Percentiles rank a stretch among this genome's conserved stretches.
phyloP scores from a whole-genome alignment of 2,113 vertebrate genomes.

The Chloroceryle aenea region DNA sequence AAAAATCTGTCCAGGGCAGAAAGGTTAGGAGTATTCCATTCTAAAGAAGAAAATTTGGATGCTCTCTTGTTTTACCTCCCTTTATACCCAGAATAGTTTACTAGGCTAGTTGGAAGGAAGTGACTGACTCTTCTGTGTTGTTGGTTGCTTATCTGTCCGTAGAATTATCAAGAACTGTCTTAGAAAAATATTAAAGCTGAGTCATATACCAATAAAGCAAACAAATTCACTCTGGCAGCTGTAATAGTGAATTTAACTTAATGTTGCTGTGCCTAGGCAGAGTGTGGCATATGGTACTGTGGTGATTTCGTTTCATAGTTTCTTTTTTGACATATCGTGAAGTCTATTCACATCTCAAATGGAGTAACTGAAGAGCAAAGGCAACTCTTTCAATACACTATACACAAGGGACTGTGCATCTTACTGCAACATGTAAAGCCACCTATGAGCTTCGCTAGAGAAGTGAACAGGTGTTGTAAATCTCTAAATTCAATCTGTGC shows the following conservation, averaged over 20 bases:
- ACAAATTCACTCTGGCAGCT: conserved; percentile 40
- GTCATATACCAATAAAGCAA: conserved; percentile 40
- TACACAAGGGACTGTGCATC: not conserved
- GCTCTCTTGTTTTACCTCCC: not conserved
- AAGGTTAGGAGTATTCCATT: not conserved
- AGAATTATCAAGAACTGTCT: conserved; percentile 23
- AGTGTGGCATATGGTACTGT: not conserved
- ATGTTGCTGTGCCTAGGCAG: not conserved
- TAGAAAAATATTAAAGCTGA: conserved; percentile 52
- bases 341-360: not conserved
- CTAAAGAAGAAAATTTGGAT: not conserved
- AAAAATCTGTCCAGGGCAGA: not conserved
- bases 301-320: conserved; percentile 14
- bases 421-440: not conserved
- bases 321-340: conserved; percentile 11
- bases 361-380: conserved; percentile 20
- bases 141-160: not conserved
- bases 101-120: not conserved
- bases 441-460: not conserved
- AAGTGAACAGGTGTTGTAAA: not conserved
- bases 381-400: not conserved
- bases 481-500: not conserved
- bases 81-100: not conserved
- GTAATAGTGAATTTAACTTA: conserved; percentile 34
- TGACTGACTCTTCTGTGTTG: not conserved